Conservation (phyloP, 2,113 vertebrate species). For the Rhagologus leucostigma region DNA sequence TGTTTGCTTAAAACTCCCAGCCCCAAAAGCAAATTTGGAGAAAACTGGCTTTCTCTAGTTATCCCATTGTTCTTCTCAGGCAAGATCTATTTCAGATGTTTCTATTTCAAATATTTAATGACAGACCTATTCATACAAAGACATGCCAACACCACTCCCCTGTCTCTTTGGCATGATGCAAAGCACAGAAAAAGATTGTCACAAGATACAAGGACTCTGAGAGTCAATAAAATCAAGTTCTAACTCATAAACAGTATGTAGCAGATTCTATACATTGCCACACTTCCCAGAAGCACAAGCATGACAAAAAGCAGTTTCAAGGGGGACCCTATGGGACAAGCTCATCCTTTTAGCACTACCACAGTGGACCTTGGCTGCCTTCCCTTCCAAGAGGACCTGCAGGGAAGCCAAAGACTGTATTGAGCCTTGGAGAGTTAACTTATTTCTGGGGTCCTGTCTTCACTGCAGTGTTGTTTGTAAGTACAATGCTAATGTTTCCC, state of each 20-base stretch:
- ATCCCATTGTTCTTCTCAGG: constrained; percentile 54
- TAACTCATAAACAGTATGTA: not conserved
- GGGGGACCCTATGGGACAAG: not conserved
- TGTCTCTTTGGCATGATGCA: constrained; percentile 48
- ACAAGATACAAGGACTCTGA: constrained; percentile 25
- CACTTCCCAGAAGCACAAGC: not conserved
- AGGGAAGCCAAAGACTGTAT: not conserved
- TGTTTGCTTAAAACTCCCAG: not conserved
- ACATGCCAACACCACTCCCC: constrained; percentile 65
- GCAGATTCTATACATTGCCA: not conserved
- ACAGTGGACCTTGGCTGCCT: not conserved
- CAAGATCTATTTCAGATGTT: constrained; percentile 69
- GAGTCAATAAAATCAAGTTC: constrained; percentile 28
- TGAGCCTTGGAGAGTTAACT: not conserved
- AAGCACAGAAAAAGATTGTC: constrained; percentile 44
- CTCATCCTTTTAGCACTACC: not conserved
- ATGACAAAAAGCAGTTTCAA: not conserved
- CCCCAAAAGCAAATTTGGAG: constrained; percentile 26
- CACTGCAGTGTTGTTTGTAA: not conserved
- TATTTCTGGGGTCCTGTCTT: not conserved
- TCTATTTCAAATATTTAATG: constrained; percentile 68
- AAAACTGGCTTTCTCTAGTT: constrained; percentile 60
- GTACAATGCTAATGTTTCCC: not conserved
- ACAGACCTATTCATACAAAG: constrained; percentile 67
- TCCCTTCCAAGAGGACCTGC: not conserved